Conservation (phyloP, 2,888 invertebrate genomes). For the Leptopterna dolabrata region DNA sequence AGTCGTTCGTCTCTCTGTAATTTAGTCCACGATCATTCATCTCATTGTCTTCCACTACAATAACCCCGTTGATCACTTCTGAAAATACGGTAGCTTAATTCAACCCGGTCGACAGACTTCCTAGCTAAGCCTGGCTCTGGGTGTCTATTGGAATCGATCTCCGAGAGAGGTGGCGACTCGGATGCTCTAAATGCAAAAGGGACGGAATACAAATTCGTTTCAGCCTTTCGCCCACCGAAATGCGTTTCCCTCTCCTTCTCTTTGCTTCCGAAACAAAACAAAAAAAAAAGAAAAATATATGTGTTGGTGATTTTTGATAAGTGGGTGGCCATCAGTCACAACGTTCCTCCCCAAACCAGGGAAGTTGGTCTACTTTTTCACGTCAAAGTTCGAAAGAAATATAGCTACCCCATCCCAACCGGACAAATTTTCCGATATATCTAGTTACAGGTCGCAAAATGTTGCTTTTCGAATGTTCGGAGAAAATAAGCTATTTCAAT, state of each 20-base stretch:
- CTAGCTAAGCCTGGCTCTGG: background rate
- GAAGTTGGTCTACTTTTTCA: background rate
- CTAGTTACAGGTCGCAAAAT: too few relatives aligned
- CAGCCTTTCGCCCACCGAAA: background rate
- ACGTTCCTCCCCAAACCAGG: background rate
- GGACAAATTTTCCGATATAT: background rate
- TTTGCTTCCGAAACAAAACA: background rate
- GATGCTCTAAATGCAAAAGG: background rate
- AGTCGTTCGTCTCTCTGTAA: too few relatives aligned
- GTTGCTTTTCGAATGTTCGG: too few relatives aligned
- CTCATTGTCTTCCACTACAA: background rate
- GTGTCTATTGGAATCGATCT: background rate
- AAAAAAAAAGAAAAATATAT: background rate
- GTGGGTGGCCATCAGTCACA: background rate
- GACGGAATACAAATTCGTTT: background rate
- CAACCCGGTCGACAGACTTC: background rate
- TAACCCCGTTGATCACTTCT: background rate
- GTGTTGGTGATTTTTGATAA: background rate
- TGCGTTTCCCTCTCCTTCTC: background rate
- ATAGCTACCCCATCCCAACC: background rate
- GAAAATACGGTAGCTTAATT: background rate
- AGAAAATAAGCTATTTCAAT: too few relatives aligned
- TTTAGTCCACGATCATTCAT: background rate
- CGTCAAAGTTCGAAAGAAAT: background rate
- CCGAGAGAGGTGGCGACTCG: background rate